Conservation (phyloP, 2,797 vertebrate genomes). For the Nyctibius grandis region DNA sequence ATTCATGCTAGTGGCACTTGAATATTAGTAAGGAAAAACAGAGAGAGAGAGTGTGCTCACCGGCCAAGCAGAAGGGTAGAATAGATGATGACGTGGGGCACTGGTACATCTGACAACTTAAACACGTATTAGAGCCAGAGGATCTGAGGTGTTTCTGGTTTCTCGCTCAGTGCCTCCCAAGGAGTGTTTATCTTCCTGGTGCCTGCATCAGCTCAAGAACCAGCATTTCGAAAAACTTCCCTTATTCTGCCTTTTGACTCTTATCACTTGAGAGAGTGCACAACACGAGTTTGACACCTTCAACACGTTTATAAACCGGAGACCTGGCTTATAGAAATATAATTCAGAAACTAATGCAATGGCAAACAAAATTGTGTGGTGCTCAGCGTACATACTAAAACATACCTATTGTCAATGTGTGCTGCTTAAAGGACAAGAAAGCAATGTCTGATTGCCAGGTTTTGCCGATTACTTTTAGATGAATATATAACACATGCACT, state of each 20-base stretch:
- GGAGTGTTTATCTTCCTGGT: neutral
- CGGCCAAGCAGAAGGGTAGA: neutral
- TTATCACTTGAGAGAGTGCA: neutral
- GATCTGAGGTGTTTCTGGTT: neutral
- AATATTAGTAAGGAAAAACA: neutral
- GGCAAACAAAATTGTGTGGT: neutral
- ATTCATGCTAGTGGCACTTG: neutral
- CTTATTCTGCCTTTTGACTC: neutral
- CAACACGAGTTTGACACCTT: neutral
- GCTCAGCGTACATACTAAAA: neutral
- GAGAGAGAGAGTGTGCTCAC: neutral
- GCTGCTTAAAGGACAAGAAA: neutral
- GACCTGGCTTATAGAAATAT: neutral
- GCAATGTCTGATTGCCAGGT: neutral
- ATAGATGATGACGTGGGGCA: neutral
- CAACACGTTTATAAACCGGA: neutral
- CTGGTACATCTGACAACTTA: fast-evolving
- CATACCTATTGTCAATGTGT: neutral
- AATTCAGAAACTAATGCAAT: neutral
- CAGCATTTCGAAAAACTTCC: neutral
- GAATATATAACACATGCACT: neutral
- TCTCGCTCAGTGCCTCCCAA: neutral
- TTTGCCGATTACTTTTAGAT: neutral
- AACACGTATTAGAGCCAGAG: neutral
- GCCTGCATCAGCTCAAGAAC: neutral